These are phyloP conservation scores for Micrastur ruficollis DNA, from an alignment of 2,797 vertebrate genomes.

Conservation along the genomic window DNA sequence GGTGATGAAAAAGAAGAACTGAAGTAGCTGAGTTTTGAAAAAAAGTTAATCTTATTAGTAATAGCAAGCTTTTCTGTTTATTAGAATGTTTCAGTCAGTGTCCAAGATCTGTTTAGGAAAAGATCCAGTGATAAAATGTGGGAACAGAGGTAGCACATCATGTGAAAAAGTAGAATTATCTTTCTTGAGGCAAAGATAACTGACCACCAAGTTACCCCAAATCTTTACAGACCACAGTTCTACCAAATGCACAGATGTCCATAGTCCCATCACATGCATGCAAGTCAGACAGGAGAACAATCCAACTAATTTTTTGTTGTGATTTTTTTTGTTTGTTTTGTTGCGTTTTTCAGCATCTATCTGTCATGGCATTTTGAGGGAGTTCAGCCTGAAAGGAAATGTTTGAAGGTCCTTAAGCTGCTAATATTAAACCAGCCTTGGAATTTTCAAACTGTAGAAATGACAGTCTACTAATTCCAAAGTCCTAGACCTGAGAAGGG, in stretches of 20 bases:
- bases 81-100: background rate
- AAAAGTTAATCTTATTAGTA: background rate
- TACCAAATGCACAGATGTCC: background rate
- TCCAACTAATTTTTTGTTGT: background rate
- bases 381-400: background rate
- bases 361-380: background rate
- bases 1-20: background rate
- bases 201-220: background rate
- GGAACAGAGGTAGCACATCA: background rate
- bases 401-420: background rate
- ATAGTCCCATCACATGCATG: accelerated
- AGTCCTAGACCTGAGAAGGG: background rate
- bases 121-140: background rate
- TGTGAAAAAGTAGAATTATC: background rate
- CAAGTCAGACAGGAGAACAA: background rate
- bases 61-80: background rate
- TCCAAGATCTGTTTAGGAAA: background rate
- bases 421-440: background rate
- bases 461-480: background rate
- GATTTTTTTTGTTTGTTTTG: background rate
- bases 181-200: background rate
- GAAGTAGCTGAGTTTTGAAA: background rate
- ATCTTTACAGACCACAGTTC: background rate
- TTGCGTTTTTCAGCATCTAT: background rate
- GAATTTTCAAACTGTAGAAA: background rate